A percentile compares a stretch with the other conserved stretches of the same genome.
Conservation (phyloP, 2,113 vertebrate species). For the Heliornis fulica region DNA sequence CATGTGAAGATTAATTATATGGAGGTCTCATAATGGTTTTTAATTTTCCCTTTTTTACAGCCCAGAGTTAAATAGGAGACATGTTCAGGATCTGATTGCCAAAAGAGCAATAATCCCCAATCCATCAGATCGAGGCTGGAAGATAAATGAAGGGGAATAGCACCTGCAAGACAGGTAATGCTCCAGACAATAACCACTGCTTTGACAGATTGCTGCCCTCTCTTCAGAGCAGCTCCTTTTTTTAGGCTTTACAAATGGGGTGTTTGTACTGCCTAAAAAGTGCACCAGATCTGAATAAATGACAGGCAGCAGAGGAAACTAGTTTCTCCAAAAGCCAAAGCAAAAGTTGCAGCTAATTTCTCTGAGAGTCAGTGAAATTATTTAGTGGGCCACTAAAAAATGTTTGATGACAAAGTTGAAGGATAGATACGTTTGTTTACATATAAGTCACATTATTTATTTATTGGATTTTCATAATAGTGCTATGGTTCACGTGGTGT, state of each 20-base stretch:
- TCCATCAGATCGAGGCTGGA: constrained; percentile 73
- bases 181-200: constrained; percentile 46
- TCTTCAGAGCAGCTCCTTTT: constrained; percentile 9
- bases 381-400: constrained; percentile 6
- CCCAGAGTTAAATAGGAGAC: constrained; percentile 79
- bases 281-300: constrained; percentile 9
- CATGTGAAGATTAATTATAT: constrained; percentile 79
- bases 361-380: constrained; percentile 3
- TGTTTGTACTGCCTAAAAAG: constrained; percentile 21
- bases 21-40: constrained; percentile 71
- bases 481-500: constrained; percentile 53
- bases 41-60: constrained; percentile 70
- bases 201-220: constrained; percentile 65
- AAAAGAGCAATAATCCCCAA: constrained; percentile 77
- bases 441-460: constrained; percentile 72
- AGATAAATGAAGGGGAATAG: constrained; percentile 76
- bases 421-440: constrained; percentile 61
- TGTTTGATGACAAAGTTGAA: constrained; percentile 50
- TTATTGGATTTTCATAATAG: constrained; percentile 74
- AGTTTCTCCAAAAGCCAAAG: not conserved
- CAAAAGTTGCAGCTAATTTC: not conserved
- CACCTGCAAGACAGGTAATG: constrained; percentile 82
- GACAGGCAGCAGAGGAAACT: not conserved
- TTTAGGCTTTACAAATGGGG: constrained; percentile 24
- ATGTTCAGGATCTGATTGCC: constrained; percentile 78